Evolutionary conservation across 2,113 vertebrate species (phyloP).

Genomic region (Myotis lucifugus): DNA sequence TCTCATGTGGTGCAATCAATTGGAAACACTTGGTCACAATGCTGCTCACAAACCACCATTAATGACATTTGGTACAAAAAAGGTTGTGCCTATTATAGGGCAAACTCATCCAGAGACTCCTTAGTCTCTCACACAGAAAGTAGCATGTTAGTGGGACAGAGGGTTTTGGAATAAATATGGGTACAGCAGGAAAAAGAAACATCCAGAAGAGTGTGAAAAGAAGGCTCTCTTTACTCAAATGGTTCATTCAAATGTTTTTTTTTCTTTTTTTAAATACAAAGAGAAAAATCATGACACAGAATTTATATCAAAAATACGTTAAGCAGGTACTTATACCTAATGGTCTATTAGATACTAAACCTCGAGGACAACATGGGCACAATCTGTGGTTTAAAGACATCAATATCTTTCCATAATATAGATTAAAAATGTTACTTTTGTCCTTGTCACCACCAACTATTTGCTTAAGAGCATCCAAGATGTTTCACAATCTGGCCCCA

Average conservation of each 20-base stretch:
- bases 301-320: slow-evolving; percentile 34
- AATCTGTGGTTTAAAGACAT: slow-evolving; percentile 35
- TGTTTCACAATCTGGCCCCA: slow-evolving; percentile 63
- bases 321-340: neutral
- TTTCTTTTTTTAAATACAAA: neutral
- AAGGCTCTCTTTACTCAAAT: slow-evolving; percentile 44
- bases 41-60: neutral
- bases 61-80: slow-evolving; percentile 43
- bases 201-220: slow-evolving; percentile 51
- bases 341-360: slow-evolving; percentile 37
- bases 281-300: slow-evolving; percentile 40
- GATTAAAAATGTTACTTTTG: slow-evolving; percentile 60
- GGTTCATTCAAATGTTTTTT: neutral
- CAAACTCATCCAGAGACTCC: slow-evolving; percentile 4
- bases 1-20: neutral
- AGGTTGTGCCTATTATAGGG: neutral
- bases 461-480: slow-evolving; percentile 57
- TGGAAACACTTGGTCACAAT: neutral
- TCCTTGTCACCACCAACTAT: slow-evolving; percentile 55
- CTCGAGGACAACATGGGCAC: neutral
- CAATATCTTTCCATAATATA: slow-evolving; percentile 39
- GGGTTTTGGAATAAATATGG: slow-evolving; percentile 57
- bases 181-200: slow-evolving; percentile 54
- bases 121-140: slow-evolving; percentile 27
- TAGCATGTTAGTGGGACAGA: slow-evolving; percentile 26